Percentiles rank a stretch among this genome's conserved stretches.
Conservation (phyloP, 2,113 vertebrate genomes). For the Leptobrachium leishanense region DNA sequence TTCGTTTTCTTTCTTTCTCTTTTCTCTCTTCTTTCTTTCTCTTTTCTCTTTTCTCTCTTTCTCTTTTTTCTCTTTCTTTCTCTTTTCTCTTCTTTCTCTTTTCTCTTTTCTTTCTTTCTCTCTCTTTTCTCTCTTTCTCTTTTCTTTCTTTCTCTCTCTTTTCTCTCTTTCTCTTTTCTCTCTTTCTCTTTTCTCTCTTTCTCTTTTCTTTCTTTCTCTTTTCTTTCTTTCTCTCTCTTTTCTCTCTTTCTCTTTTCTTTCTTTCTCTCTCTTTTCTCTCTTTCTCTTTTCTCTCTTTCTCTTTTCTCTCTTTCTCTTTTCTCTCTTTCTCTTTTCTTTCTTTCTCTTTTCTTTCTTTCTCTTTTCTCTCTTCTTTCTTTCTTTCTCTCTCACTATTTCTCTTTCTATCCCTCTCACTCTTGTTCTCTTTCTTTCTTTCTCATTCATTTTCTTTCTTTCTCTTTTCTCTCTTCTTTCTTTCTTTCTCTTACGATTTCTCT, state of each 20-base stretch:
- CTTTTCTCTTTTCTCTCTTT: neutral
- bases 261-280: neutral
- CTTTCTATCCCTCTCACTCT: too few relatives aligned
- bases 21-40: neutral
- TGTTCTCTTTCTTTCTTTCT: too few relatives aligned
- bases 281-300: neutral
- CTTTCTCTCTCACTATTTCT: too few relatives aligned
- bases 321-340: neutral
- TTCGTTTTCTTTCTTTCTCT: neutral
- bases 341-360: neutral
- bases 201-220: neutral
- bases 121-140: neutral
- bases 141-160: too few relatives aligned
- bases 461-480: too few relatives aligned
- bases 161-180: too few relatives aligned
- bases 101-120: neutral
- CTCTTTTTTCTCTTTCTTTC: neutral
- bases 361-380: neutral
- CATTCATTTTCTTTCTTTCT: too few relatives aligned
- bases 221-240: neutral
- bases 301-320: neutral
- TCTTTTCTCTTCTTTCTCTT: neutral
- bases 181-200: too few relatives aligned
- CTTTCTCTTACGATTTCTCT: too few relatives aligned
- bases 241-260: neutral